A percentile compares a stretch with the other conserved stretches of the same genome.
Evolutionary conservation across 2,797 vertebrate species (phyloP).

Genomic region (Phoxinus dragarum): DNA sequence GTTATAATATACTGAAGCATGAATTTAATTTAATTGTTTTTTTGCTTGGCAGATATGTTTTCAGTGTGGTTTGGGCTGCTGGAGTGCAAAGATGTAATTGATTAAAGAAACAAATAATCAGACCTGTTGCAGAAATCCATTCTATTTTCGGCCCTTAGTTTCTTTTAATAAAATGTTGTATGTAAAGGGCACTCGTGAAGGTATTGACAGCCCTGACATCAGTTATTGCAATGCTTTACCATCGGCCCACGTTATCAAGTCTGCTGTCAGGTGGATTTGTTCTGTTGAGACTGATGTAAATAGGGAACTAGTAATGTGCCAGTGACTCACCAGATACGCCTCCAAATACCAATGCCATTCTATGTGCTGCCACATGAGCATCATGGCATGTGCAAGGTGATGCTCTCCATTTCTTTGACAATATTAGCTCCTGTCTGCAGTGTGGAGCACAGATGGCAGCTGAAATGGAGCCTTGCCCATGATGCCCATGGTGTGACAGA

Average conservation of each 20-base stretch:
- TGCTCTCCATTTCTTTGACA: conserved; percentile 15
- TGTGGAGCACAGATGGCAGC: conserved; percentile 25
- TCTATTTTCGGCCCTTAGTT: neutral
- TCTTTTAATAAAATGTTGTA: neutral
- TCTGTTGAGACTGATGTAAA: conserved; percentile 12
- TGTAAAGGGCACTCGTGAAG: neutral
- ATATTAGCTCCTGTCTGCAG: conserved; percentile 11
- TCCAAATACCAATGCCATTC: neutral
- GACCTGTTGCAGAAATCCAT: neutral
- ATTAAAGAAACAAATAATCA: neutral
- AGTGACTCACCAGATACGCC: conserved; percentile 18
- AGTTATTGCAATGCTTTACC: neutral
- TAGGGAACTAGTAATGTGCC: neutral
- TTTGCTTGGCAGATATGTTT: neutral
- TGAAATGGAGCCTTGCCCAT: conserved; percentile 11
- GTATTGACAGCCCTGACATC: neutral
- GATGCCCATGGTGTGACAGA: conserved; percentile 40
- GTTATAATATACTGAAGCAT: neutral
- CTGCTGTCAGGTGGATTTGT: conserved; percentile 21
- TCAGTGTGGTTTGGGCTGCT: neutral
- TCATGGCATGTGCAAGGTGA: neutral
- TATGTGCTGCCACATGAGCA: neutral
- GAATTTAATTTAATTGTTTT: neutral
- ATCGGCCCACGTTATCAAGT: neutral
- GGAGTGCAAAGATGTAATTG: neutral